Percentiles rank a stretch among this genome's conserved stretches.
Evolutionary conservation across 1,140 invertebrate genomes (phyloP).

Genomic region (Bombyx mandarina): DNA sequence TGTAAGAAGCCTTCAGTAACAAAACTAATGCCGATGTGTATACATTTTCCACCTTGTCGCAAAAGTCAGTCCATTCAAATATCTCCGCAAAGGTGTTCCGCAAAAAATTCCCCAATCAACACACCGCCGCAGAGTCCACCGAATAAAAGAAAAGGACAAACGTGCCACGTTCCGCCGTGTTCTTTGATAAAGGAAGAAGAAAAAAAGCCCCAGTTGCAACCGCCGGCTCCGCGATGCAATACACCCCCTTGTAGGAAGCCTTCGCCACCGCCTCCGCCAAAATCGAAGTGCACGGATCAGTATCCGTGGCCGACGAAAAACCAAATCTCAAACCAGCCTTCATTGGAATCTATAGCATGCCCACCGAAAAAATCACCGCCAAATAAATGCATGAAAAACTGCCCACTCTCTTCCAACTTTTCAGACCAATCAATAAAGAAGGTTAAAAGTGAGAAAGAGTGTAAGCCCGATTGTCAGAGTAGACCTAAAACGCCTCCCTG

Average conservation of each 20-base stretch:
- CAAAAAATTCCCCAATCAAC: background rate
- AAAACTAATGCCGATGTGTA: background rate
- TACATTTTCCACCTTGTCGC: conserved; percentile 6
- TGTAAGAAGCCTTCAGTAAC: conserved; percentile 1
- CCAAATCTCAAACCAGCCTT: conserved; percentile 11
- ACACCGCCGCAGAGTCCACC: background rate
- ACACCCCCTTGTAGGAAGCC: conserved; percentile 5
- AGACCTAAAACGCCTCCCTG: conserved; percentile 6
- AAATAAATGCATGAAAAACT: conserved; percentile 7
- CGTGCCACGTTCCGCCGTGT: background rate
- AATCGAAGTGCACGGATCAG: background rate
- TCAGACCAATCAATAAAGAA: conserved; percentile 2
- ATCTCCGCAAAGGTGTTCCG: conserved; percentile 5
- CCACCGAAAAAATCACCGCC: background rate
- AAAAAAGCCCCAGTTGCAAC: background rate
- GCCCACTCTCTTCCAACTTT: conserved; percentile 1
- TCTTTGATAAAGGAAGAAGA: background rate
- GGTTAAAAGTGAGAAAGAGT: conserved; percentile 10
- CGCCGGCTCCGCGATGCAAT: conserved; percentile 2
- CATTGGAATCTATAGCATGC: background rate
- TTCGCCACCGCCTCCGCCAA: background rate
- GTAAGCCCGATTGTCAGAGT: conserved; percentile 17
- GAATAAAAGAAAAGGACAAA: background rate
- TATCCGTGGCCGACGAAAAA: conserved; percentile 15
- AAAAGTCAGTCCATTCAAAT: conserved; percentile 8